Conservation (phyloP, 2,888 invertebrate species). For the Machimus atricapillus region DNA sequence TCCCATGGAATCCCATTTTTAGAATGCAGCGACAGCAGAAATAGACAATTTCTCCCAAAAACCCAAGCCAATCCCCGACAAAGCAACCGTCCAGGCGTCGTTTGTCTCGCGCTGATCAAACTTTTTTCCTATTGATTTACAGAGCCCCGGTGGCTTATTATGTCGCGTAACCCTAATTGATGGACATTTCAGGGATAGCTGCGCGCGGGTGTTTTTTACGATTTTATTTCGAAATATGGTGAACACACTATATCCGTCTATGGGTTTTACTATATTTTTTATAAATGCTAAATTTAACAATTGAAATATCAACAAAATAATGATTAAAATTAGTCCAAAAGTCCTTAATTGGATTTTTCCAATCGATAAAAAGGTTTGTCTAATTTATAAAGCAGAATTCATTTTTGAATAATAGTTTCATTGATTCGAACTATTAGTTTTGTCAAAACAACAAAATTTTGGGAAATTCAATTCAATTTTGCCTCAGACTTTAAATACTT, state of each 20-base stretch:
- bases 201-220: not conserved
- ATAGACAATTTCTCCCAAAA: not conserved
- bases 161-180: not conserved
- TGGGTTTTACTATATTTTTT: not conserved
- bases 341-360: too few species aligned
- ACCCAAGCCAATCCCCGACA: not conserved
- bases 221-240: not conserved
- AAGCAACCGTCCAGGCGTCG: not conserved
- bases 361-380: too few species aligned
- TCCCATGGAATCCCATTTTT: constrained; percentile 23
- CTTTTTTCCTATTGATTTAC: constrained; percentile 4
- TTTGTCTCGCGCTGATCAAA: constrained; percentile 22
- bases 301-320: too few species aligned
- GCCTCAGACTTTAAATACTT: too few species aligned
- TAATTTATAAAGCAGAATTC: too few species aligned
- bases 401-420: too few species aligned
- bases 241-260: not conserved
- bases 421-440: too few species aligned
- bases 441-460: too few species aligned
- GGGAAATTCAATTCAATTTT: too few species aligned
- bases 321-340: too few species aligned
- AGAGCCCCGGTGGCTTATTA: not conserved
- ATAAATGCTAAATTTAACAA: too few species aligned
- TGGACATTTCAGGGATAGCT: constrained; percentile 2
- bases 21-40: not conserved